Percentiles rank a stretch among this genome's conserved stretches.
phyloP scores from a whole-genome alignment of 2,888 invertebrate genomes.

The Charanyca ferruginea region DNA sequence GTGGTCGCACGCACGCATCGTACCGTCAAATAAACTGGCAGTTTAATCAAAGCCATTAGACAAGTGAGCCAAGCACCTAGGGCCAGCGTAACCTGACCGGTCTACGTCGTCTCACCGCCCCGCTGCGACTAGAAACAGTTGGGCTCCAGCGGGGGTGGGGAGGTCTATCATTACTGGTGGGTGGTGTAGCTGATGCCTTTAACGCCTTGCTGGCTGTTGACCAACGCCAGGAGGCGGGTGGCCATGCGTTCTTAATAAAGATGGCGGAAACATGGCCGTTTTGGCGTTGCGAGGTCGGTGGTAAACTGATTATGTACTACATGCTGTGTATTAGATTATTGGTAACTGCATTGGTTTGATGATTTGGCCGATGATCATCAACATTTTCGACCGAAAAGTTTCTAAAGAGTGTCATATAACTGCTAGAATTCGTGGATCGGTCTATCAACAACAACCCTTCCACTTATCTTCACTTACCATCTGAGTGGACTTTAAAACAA shows the following conservation, averaged over 20 bases:
- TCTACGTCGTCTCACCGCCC: constrained; percentile 72
- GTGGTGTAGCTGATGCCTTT: constrained; percentile 89
- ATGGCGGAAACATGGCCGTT: constrained; percentile 86
- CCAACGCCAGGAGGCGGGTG: constrained; percentile 88
- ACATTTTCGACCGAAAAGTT: not conserved
- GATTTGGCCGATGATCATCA: no score
- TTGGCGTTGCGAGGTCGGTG: constrained; percentile 78
- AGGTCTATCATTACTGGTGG: constrained; percentile 80
- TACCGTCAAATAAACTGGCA: constrained; percentile 91
- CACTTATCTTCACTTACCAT: constrained; percentile 34
- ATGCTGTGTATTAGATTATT: constrained; percentile 44
- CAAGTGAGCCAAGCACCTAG: constrained; percentile 89
- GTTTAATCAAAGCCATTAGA: constrained; percentile 91
- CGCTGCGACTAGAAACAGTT: constrained; percentile 60
- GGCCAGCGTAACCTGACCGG: constrained; percentile 77
- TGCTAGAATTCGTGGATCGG: not conserved
- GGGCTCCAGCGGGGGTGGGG: constrained; percentile 68
- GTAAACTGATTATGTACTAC: constrained; percentile 71
- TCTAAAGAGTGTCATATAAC: not conserved
- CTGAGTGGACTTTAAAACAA: constrained; percentile 32
- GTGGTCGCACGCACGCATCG: constrained; percentile 88
- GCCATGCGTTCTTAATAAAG: constrained; percentile 90
- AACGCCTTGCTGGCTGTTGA: constrained; percentile 90
- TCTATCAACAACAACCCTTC: constrained; percentile 1
- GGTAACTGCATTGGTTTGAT: constrained; percentile 6